These are phyloP conservation scores for Cheumatopsyche charites DNA, from an alignment of 1,140 invertebrate species.

Conservation along the genomic window DNA sequence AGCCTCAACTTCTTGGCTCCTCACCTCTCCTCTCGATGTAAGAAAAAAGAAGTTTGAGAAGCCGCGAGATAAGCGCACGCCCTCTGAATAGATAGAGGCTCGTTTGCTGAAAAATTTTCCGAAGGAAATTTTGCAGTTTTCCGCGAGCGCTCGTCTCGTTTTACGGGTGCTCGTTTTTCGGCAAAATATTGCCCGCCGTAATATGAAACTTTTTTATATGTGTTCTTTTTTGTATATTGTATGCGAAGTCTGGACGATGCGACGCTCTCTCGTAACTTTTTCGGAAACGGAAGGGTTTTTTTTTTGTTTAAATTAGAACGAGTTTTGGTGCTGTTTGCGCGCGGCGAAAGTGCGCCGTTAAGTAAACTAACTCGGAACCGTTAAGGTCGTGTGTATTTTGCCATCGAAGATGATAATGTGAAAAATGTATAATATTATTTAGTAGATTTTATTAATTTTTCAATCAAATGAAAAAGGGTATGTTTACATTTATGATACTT, in stretches of 20 bases:
- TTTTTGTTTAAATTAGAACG: constrained; percentile 5
- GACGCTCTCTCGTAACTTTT: constrained; percentile 1
- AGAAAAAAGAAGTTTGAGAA: constrained; percentile 11
- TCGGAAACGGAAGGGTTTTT: not conserved
- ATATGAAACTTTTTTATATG: constrained; percentile 1
- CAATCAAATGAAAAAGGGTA: no score
- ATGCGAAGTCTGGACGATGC: not conserved
- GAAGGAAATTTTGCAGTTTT: constrained; percentile 5
- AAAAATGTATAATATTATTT: no score
- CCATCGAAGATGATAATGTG: no score
- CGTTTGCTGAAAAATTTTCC: constrained; percentile 4
- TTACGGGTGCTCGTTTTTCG: constrained; percentile 5
- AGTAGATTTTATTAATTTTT: no score
- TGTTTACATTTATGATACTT: no score
- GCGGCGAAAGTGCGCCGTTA: no score
- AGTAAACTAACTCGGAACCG: no score
- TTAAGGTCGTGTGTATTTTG: no score
- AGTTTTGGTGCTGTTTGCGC: not conserved
- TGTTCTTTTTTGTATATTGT: not conserved
- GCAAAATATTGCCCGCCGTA: not conserved
- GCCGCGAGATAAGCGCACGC: constrained; percentile 4
- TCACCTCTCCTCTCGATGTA: not conserved
- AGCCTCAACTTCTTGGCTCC: not conserved
- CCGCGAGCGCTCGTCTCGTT: constrained; percentile 9
- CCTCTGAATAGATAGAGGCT: not conserved